Evolutionary conservation across 1,140 invertebrate genomes (phyloP).

Genomic region (Zophobas morio): DNA sequence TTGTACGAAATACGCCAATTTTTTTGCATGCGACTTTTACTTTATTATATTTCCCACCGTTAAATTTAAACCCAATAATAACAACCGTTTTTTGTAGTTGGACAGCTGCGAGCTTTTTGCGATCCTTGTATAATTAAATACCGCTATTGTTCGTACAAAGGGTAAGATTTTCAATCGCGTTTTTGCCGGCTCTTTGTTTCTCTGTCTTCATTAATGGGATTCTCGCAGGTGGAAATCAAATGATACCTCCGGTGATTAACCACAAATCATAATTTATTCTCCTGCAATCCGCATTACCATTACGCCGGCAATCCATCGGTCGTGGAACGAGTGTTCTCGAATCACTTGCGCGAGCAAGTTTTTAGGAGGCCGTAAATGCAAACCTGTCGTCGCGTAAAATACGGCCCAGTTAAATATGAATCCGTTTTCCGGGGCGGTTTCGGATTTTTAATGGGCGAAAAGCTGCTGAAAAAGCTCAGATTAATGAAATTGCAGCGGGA

Average conservation of each 20-base stretch:
- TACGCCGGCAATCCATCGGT: neutral
- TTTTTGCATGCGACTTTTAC: too few species aligned
- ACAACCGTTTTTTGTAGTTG: too few species aligned
- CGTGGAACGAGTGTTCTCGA: too few species aligned
- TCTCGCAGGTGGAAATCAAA: constrained; percentile 36
- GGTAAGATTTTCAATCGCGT: constrained; percentile 16
- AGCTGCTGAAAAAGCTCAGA: neutral
- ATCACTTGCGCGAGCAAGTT: too few species aligned
- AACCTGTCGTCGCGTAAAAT: constrained; percentile 23
- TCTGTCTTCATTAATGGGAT: constrained; percentile 21
- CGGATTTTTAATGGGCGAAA: constrained; percentile 28
- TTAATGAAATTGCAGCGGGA: constrained; percentile 24
- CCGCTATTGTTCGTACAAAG: constrained; percentile 23
- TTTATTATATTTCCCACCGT: too few species aligned
- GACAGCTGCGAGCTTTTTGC: too few species aligned
- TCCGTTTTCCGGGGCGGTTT: constrained; percentile 11
- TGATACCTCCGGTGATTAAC: neutral
- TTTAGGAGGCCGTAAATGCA: neutral
- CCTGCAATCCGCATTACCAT: neutral
- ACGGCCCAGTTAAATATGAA: neutral
- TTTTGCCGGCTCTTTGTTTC: constrained; percentile 17
- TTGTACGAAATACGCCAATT: too few species aligned
- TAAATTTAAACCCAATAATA: too few species aligned
- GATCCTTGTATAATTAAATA: neutral
- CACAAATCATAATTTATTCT: constrained; percentile 23